Evolutionary conservation across 2,888 invertebrate genomes (phyloP).

Genomic region (Rotaria socialis): DNA sequence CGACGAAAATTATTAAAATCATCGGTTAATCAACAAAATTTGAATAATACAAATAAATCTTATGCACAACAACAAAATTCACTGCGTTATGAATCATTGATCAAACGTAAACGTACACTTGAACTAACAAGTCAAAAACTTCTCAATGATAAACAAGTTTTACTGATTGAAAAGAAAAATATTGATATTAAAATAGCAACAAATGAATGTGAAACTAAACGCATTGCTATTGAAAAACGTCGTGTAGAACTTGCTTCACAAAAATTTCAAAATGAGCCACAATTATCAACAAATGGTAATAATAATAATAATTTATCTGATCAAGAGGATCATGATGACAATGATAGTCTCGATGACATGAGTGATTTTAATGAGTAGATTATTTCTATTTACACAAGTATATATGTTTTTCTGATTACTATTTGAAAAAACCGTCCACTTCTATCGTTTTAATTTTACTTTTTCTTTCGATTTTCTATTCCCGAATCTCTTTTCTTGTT

Average conservation of each 20-base stretch:
- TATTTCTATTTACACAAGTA: background rate
- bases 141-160: background rate
- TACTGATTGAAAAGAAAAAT: slow-evolving; percentile 31
- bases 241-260: background rate
- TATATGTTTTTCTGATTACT: background rate
- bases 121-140: slow-evolving; percentile 24
- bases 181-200: slow-evolving; percentile 17
- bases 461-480: too few relatives aligned
- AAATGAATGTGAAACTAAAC: slow-evolving; percentile 26
- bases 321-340: slow-evolving; percentile 23
- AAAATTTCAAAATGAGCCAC: background rate
- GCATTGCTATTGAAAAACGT: slow-evolving; percentile 5
- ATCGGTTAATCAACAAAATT: background rate
- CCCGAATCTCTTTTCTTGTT: too few relatives aligned
- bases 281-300: slow-evolving; percentile 28
- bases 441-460: too few relatives aligned
- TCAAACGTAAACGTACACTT: slow-evolving; percentile 20
- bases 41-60: background rate
- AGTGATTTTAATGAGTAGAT: slow-evolving; percentile 30
- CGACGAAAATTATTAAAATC: slow-evolving; percentile 5
- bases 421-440: background rate
- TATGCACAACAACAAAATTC: background rate
- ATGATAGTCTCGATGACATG: slow-evolving; percentile 20
- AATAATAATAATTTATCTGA: background rate
- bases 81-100: slow-evolving; percentile 11